Conservation (phyloP, 2,113 vertebrate genomes). For the Ahaetulla prasina region DNA sequence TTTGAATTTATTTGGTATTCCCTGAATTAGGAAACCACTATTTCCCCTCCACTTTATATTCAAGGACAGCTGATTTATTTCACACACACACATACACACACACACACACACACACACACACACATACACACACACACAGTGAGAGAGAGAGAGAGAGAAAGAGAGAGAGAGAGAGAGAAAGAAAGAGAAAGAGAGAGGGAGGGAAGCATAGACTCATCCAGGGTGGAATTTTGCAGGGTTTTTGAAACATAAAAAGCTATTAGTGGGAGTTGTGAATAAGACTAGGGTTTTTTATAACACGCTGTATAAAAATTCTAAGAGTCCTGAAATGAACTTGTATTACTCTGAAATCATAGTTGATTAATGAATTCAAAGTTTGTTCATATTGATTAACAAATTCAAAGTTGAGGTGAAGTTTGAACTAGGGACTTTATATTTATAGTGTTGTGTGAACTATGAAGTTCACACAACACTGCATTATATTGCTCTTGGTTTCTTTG, state of each 20-base stretch:
- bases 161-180: no score
- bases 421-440: background rate
- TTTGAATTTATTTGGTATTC: background rate
- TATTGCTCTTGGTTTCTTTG: background rate
- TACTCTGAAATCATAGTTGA: background rate
- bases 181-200: no score
- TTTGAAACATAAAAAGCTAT: background rate
- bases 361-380: background rate
- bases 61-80: background rate
- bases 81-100: background rate
- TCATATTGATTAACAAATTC: background rate
- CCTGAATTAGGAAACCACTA: background rate
- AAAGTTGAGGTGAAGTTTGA: background rate
- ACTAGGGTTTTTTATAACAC: background rate
- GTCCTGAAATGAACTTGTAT: background rate
- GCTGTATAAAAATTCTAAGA: background rate
- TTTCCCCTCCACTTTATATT: background rate
- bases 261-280: background rate
- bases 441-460: background rate
- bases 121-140: no score
- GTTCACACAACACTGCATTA: background rate
- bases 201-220: background rate
- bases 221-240: background rate
- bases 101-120: no score
- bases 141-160: no score